Conservation (phyloP, 2,797 vertebrate species). For the Zenarchopterus dispar region DNA sequence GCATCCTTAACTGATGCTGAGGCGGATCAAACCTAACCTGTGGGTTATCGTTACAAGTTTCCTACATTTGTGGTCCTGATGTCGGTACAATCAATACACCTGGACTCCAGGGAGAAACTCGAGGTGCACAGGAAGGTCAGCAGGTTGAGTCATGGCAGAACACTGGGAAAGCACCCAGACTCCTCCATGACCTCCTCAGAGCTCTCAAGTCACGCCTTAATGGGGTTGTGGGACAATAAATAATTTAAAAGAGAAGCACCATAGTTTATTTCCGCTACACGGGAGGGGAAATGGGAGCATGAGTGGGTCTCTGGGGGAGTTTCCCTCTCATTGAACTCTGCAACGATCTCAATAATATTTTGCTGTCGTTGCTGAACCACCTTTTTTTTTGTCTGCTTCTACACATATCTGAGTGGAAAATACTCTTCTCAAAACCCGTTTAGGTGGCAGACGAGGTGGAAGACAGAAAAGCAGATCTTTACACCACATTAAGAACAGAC, state of each 20-base stretch:
- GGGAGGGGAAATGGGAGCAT: background rate
- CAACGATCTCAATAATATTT: background rate
- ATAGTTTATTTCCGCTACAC: conserved; percentile 18
- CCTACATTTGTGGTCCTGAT: background rate
- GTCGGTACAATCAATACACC: conserved; percentile 12
- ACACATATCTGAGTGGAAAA: no score
- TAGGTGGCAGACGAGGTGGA: no score
- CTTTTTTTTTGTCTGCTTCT: background rate
- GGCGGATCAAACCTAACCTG: no score
- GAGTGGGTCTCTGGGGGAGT: background rate
- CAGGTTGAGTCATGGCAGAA: conserved; percentile 27
- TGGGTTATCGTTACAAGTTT: background rate
- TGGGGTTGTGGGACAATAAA: conserved; percentile 56
- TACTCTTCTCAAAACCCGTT: no score
- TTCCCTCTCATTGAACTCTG: conserved; percentile 8
- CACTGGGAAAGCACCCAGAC: conserved; percentile 49
- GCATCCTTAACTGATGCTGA: no score
- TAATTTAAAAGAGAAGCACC: conserved; percentile 27
- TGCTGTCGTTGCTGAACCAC: conserved; percentile 2
- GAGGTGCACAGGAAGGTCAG: conserved; percentile 40
- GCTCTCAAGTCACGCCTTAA: conserved; percentile 35
- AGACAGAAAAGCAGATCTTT: no score
- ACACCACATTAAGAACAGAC: no score
- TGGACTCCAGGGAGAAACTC: conserved; percentile 5
- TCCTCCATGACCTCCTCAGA: conserved; percentile 30